phyloP scores from a whole-genome alignment of 2,888 invertebrate species.

The Drosophila subsilvestris region DNA sequence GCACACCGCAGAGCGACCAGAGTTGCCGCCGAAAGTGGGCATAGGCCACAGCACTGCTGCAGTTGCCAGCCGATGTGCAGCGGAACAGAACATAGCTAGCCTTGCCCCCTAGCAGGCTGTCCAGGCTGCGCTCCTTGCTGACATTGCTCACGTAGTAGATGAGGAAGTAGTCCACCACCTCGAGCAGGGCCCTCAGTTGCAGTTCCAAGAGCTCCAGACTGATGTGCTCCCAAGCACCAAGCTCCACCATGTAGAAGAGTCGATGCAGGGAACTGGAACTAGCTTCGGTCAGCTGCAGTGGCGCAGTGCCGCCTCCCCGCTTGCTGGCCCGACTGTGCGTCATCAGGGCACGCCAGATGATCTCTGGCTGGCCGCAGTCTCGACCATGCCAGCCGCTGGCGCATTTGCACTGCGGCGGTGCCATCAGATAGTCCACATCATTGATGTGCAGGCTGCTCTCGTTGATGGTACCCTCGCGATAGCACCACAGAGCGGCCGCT shows the following conservation, averaged over 20 bases:
- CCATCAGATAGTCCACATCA: conserved; percentile 60
- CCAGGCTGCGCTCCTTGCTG: conserved; percentile 70
- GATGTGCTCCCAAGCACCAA: conserved; percentile 82
- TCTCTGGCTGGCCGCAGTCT: conserved; percentile 88
- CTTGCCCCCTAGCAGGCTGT: conserved; percentile 47
- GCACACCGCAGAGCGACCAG: conserved; percentile 57
- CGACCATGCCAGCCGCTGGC: conserved; percentile 87
- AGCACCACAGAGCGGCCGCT: conserved; percentile 71
- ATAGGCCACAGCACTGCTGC: conserved; percentile 72
- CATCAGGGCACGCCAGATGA: conserved; percentile 88
- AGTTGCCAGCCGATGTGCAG: conserved; percentile 59
- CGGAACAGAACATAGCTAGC: conserved; percentile 67
- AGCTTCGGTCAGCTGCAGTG: conserved; percentile 66
- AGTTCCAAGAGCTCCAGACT: conserved; percentile 86
- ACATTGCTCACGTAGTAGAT: conserved; percentile 82
- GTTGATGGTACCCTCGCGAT: conserved; percentile 75
- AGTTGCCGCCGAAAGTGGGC: conserved; percentile 70
- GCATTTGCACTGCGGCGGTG: conserved; percentile 85
- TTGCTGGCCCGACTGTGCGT: conserved; percentile 76
- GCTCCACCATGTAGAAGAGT: conserved; percentile 86
- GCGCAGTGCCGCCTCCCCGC: conserved; percentile 72
- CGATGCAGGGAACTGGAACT: conserved; percentile 82
- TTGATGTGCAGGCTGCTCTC: conserved; percentile 47
- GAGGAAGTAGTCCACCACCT: conserved; percentile 88
- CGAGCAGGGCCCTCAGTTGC: conserved; percentile 86